Conservation (phyloP, 2,797 vertebrate species). For the Antrozous pallidus region DNA sequence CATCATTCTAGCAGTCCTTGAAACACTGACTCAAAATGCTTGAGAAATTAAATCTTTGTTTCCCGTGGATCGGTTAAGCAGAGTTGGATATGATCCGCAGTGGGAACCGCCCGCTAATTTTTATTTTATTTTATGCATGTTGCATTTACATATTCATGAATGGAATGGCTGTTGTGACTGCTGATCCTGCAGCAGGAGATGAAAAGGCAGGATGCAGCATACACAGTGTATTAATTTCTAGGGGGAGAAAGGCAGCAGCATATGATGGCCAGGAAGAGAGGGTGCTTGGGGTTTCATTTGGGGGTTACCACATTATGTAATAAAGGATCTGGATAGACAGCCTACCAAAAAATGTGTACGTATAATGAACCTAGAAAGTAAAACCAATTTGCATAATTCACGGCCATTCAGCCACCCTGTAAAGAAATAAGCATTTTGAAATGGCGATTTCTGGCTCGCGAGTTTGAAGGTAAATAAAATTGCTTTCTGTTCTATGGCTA, state of each 20-base stretch:
- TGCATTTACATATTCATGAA: constrained; percentile 87
- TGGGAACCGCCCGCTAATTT: not conserved
- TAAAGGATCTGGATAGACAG: constrained; percentile 4
- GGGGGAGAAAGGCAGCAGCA: constrained; percentile 71
- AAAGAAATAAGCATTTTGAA: constrained; percentile 48
- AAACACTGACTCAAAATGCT: constrained; percentile 22
- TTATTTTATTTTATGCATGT: constrained; percentile 80
- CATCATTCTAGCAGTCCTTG: not conserved
- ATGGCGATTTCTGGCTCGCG: not conserved
- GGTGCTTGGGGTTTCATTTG: constrained; percentile 39
- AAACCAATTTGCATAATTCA: constrained; percentile 4
- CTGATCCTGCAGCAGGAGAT: constrained; percentile 79
- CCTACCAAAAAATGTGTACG: not conserved
- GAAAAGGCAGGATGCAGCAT: constrained; percentile 74
- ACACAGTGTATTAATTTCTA: constrained; percentile 73
- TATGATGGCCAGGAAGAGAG: constrained; percentile 72
- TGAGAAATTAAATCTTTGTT: constrained; percentile 26
- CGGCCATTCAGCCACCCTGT: not conserved
- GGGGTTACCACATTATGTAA: not conserved
- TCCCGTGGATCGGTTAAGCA: not conserved
- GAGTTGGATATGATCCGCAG: not conserved
- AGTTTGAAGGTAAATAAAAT: constrained; percentile 52
- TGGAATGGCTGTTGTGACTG: constrained; percentile 81
- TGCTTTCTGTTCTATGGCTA: not conserved
- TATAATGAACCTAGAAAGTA: constrained; percentile 32